Conservation (phyloP, 2,888 invertebrate species). For the Ichneumon xanthorius region DNA sequence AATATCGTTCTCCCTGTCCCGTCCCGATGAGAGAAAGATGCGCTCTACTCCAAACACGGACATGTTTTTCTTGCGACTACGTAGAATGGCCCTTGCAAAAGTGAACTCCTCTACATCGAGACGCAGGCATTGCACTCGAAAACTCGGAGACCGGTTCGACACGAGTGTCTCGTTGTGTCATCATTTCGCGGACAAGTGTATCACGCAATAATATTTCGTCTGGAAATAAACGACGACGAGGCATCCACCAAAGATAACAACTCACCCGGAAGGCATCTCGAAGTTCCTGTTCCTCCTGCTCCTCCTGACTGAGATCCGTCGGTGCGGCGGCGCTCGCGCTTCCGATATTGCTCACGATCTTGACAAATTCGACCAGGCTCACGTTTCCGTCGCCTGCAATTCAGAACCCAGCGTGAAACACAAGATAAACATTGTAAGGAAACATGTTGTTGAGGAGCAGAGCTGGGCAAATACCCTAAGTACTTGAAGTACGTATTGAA, state of each 20-base stretch:
- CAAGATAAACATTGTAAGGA: conserved; percentile 31
- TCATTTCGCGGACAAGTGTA: conserved; percentile 45
- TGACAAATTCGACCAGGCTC: conserved; percentile 95
- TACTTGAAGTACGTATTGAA: too few species aligned
- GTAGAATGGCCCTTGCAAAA: conserved; percentile 30
- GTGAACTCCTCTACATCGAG: conserved; percentile 32
- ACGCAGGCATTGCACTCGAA: conserved; percentile 6
- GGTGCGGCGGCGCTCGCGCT: conserved; percentile 88
- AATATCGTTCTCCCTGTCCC: conserved; percentile 17
- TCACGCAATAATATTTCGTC: conserved; percentile 54
- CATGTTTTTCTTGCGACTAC: conserved; percentile 31
- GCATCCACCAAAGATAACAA: conserved; percentile 41
- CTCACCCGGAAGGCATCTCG: conserved; percentile 93
- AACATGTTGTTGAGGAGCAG: too few species aligned
- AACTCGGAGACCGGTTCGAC: conserved; percentile 7
- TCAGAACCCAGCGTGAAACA: background rate
- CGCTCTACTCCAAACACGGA: background rate
- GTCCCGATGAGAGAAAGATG: conserved; percentile 25
- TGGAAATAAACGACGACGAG: conserved; percentile 36
- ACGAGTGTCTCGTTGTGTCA: conserved; percentile 5
- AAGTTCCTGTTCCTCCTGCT: conserved; percentile 93
- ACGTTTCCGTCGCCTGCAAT: conserved; percentile 93
- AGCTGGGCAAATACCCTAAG: too few species aligned
- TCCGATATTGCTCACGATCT: conserved; percentile 92
- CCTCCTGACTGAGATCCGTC: conserved; percentile 89